Evolutionary conservation across 2,888 invertebrate species (phyloP), one percentile per base, ranked within the genome.

Genomic region (Mycogona germanica): DNA sequence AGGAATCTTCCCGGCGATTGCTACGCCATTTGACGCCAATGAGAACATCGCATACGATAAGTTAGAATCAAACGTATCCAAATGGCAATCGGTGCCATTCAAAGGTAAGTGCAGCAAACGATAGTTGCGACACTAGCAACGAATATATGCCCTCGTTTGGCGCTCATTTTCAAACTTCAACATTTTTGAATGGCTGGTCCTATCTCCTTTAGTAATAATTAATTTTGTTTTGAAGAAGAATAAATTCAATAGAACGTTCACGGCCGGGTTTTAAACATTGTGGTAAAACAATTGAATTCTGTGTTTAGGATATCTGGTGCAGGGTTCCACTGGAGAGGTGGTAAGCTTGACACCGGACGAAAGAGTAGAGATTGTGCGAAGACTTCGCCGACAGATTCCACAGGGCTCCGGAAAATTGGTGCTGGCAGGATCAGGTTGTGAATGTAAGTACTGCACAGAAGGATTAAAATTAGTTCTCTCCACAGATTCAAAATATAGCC

Each of bases 1-100:
- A 37, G 53, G 53, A 4, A 35, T 32, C 12, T 53, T 53, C 26
- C 53, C 53, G 25, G 53, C 53, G n/a, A 46, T 53, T 17, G 46
- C 46, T 23, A 53, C 53, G 19, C 53, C 53, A 7, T 53, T 53
- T 37, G 46, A 53, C 23, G 26, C 14, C 5, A 26, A 46, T 12
- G 45, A 35, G 26, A 28, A 23, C 14, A 46, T 53, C 14, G 30
- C 46, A 1, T 53, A 30, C 4, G 45, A 46, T 25, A 35, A 35
- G 25, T 21, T 53, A 17, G 23, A 46, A 17, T 26, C 25, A 35
- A 53, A 53, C 29, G 17, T 53, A 14, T 14, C 12, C 14, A 44
- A 37, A 32, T 53, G 53, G 53, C 23, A 44, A 19, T 9, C 14
- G 9, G 37, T 53, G 7, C 45, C 45, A 26, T 53, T 53, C 37